Evolutionary conservation across 2,797 vertebrate species (phyloP).

Genomic region (Morus bassanus): DNA sequence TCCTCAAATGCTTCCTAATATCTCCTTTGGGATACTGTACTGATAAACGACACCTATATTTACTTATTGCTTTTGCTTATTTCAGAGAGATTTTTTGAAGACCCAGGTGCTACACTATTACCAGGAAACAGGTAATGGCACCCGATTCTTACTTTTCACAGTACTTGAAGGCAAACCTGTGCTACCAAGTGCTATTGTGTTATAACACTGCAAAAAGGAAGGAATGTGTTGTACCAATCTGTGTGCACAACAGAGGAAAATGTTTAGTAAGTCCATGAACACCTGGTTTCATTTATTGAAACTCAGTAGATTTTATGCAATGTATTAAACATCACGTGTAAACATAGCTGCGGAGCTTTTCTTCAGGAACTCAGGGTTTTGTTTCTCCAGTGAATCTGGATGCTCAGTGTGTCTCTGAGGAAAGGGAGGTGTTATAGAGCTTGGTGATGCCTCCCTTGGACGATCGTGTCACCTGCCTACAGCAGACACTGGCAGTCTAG

Average conservation of each 20-base stretch:
- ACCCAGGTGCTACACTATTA: neutral
- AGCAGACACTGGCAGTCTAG: neutral
- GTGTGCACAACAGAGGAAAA: neutral
- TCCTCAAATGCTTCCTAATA: neutral
- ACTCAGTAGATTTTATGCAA: neutral
- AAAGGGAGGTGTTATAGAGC: neutral
- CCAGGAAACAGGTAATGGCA: neutral
- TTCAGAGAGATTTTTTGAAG: neutral
- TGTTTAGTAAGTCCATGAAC: neutral
- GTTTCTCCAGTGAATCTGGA: neutral
- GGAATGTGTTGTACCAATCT: rapidly evolving
- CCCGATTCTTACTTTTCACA: neutral
- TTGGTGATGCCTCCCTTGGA: neutral
- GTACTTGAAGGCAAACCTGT: neutral
- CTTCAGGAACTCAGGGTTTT: neutral
- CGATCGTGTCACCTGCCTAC: neutral
- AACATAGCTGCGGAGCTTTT: neutral
- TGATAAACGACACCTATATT: neutral
- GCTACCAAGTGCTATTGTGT: neutral
- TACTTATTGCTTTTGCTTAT: neutral
- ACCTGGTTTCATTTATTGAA: neutral
- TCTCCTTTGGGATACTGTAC: neutral
- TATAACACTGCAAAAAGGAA: neutral
- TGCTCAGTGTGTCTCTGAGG: neutral
- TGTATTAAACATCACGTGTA: neutral